Conservation (phyloP, 2,888 invertebrate genomes). For the Erebia ligea region DNA sequence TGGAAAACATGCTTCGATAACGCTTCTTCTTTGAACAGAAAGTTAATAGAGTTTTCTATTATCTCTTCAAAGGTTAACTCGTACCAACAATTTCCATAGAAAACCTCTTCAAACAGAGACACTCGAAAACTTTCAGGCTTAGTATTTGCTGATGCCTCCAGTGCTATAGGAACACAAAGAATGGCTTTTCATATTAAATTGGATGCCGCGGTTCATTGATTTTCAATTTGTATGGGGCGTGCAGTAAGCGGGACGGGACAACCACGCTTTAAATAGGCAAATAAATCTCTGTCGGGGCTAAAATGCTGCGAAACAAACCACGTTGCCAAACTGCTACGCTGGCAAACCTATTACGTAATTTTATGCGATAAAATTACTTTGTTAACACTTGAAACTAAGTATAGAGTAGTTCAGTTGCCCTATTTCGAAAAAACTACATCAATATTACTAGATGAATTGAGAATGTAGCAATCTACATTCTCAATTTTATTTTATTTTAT, state of each 20-base stretch:
- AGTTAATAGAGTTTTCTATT: constrained; percentile 11
- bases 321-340: constrained; percentile 33
- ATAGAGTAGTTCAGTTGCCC: no score
- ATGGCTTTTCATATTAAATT: constrained; percentile 75
- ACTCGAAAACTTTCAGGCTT: constrained; percentile 23
- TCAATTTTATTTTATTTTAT: no score
- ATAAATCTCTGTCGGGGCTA: constrained; percentile 58
- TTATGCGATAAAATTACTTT: not conserved
- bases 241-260: constrained; percentile 54
- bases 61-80: constrained; percentile 8
- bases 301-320: constrained; percentile 46
- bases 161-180: constrained; percentile 55
- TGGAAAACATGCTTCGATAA: constrained; percentile 14
- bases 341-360: constrained; percentile 26
- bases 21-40: not conserved
- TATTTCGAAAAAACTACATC: no score
- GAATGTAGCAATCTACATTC: no score
- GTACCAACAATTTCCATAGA: constrained; percentile 18
- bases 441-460: no score
- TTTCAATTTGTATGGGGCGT: constrained; percentile 75
- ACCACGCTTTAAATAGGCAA: constrained; percentile 56
- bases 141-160: constrained; percentile 44
- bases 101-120: constrained; percentile 26
- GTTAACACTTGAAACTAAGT: not conserved
- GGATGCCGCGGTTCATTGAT: constrained; percentile 75